Evolutionary conservation across 1,140 invertebrate species (phyloP), one percentile per base, ranked within the genome.

Genomic region (Yoshiicerus persimilis): DNA sequence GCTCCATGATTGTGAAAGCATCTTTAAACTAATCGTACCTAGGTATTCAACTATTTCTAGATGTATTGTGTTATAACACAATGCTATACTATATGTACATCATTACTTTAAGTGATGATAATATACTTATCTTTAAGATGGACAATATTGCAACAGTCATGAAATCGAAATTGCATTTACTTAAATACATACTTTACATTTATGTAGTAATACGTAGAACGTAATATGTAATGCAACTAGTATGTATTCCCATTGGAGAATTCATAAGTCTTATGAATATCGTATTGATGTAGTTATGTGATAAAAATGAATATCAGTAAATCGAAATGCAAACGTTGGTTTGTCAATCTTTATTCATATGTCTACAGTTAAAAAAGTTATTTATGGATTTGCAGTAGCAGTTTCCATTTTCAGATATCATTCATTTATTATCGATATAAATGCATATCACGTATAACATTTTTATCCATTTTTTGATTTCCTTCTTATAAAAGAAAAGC

Each of bases 71-170:
- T 47, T 16, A 56, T 56, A 16, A 6, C 47, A 56, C n/a, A 56
- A 56, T 56, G n/a, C 1, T 56, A 47, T 20, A 20, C n/a, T 27
- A 30, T 66, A 70, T 30, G 66, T 70, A 70, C 25, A 11, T 27
- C 16, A 16, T 27, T 13, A 70, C 11, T 70, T 30, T 9, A 30
- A 13, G 13, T 70, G 11, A 20, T 80, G n/a, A 36, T 32, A n/a
- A 34, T 13, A 32, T 77, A 34, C 70, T 80, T 36, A 36, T 80
- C 75, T 80, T 80, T 32, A 80, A 80, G 13, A 38, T 36, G 16
- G 75, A 80, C 75, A 80, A 80, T 80, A 80, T 80, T 80, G 75
- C 34, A 80, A 80, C 75, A 80, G 75, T 80, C 75, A 80, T 80
- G 75, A 80, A 80, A 80, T 80, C 75, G 34, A 80, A 34, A 80